Evolutionary conservation across 1,140 invertebrate genomes (phyloP), one percentile per base, ranked within the genome.

Genomic region (Phymastichus coffea): DNA sequence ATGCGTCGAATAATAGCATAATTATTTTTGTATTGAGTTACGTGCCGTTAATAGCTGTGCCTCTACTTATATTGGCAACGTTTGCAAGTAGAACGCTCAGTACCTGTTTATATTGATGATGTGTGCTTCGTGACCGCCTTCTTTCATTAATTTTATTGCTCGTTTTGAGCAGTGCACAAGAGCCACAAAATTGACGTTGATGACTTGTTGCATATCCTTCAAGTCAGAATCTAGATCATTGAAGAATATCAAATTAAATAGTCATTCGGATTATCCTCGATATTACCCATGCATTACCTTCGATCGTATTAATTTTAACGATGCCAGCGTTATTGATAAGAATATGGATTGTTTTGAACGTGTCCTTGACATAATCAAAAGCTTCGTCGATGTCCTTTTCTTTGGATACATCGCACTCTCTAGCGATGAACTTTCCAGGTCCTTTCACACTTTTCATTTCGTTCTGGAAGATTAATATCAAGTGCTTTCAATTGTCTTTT

Each of bases 321-420:
- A 85, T 66, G 6, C 86, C 88, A 6, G 88, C 87, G 72, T 88
- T 88, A 66, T 89, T 89, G 2, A 90, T 72, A 48, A 88, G 77
- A 15, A 90, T 77, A 68, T 88, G 82, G 20, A 88, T 75, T 9
- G 82, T 81, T 7, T 85, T 86, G 28, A 86, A 73, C 6, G 73
- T 78, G 2, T 71, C 65, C 46, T 84, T 80, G 8, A 86, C 81
- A 76, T 79, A 82, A 46, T 80, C 62, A 69, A 90, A 89, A 48
- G 84, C 75, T 9, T 73, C 65, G 12, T 80, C 62, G 7, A 90
- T 82, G 4, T 85, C 81, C 9, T 82, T 73, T 66, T 87, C 84
- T 1, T 83, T 80, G 4, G 76, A 73, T 0, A 89, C 58, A 63
- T 89, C 87, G 67, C 86, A 88, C 61, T 83, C 70, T 2, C 74